Percentiles rank a stretch among this genome's conserved stretches.
Conservation (phyloP, 2,113 vertebrate species). For the Crotophaga sulcirostris region DNA sequence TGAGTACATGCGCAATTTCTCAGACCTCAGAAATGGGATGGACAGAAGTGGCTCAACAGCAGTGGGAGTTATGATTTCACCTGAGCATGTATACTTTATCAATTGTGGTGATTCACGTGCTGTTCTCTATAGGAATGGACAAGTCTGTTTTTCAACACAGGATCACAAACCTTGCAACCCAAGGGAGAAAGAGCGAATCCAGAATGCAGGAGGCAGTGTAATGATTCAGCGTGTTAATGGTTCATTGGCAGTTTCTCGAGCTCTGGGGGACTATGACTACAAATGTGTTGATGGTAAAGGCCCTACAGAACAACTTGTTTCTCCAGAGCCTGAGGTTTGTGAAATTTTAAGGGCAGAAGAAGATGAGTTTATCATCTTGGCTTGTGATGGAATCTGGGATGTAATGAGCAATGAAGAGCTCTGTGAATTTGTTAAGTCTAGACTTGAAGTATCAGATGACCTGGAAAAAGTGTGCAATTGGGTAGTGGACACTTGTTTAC, state of each 20-base stretch:
- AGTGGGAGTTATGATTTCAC: constrained; percentile 93
- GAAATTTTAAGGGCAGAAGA: constrained; percentile 91
- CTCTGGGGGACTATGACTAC: constrained; percentile 98
- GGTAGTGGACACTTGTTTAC: constrained; percentile 98
- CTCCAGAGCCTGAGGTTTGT: constrained; percentile 96
- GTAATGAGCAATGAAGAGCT: constrained; percentile 99
- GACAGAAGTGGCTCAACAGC: constrained; percentile 98
- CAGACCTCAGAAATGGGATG: constrained; percentile 95
- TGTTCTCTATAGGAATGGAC: constrained; percentile 90
- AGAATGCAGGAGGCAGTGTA: constrained; percentile 97
- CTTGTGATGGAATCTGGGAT: constrained; percentile 99
- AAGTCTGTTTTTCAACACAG: constrained; percentile 96
- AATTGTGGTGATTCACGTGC: constrained; percentile 98
- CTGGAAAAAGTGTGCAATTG: constrained; percentile 98
- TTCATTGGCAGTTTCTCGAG: constrained; percentile 95
- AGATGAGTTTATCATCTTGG: constrained; percentile 96
- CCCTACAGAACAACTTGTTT: constrained; percentile 97
- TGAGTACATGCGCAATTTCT: constrained; percentile 98
- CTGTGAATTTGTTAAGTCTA: constrained; percentile 94
- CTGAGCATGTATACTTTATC: constrained; percentile 94
- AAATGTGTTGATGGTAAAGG: constrained; percentile 98
- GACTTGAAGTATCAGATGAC: constrained; percentile 94
- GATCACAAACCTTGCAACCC: constrained; percentile 99
- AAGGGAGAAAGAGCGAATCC: constrained; percentile 95
- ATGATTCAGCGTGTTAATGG: constrained; percentile 99